These are phyloP conservation scores for Setipinna tenuifilis DNA, from an alignment of 2,797 vertebrate species.

Conservation along the genomic window DNA sequence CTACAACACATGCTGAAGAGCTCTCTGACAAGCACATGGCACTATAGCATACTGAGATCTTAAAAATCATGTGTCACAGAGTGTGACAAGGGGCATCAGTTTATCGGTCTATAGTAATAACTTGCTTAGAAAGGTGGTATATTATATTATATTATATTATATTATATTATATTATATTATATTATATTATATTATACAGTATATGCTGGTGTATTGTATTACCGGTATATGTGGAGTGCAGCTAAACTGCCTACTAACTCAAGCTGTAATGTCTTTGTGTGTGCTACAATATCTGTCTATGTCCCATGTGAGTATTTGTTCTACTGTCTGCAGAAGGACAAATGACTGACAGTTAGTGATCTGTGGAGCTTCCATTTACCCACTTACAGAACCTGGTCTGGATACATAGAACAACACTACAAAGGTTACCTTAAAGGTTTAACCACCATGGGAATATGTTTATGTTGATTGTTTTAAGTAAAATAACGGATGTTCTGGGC, in stretches of 20 bases:
- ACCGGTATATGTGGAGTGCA: not conserved
- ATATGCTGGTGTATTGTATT: too few species aligned
- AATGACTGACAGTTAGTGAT: not conserved
- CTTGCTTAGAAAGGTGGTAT: not conserved
- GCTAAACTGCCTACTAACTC: not conserved
- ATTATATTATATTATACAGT: too few species aligned
- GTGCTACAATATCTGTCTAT: not conserved
- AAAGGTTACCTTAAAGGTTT: constrained; percentile 26
- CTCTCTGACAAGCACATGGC: not conserved
- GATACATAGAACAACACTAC: not conserved
- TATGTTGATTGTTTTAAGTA: constrained; percentile 28
- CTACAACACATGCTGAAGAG: not conserved
- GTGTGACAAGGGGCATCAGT: not conserved
- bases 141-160: too few species aligned
- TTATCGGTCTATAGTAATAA: not conserved
- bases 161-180: too few species aligned
- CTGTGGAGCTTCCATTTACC: constrained; percentile 5
- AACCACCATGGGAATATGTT: constrained; percentile 17
- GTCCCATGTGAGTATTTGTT: not conserved
- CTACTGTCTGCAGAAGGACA: not conserved
- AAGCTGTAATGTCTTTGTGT: not conserved
- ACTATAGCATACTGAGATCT: too few species aligned
- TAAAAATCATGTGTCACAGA: not conserved
- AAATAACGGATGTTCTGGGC: constrained; percentile 15
- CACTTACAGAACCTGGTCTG: not conserved